phyloP scores from a whole-genome alignment of 1,140 invertebrate species.

The Diabrotica virgifera region DNA sequence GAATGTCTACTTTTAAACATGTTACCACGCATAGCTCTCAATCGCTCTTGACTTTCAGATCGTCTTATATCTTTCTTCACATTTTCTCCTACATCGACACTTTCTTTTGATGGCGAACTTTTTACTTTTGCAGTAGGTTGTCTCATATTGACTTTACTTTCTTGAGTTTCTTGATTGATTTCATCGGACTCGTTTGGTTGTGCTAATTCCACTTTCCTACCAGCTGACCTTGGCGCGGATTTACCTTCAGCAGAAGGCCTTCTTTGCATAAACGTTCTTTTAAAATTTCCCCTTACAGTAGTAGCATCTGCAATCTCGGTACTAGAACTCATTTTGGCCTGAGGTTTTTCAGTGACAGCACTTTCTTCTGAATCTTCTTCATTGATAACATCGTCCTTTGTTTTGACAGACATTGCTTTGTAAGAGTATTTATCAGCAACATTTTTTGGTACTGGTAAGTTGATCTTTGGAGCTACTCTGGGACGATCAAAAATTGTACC shows the following conservation, averaged over 20 bases:
- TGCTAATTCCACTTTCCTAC: not conserved
- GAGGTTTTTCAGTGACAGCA: conserved; percentile 34
- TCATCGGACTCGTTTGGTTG: conserved; percentile 1
- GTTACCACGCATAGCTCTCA: not conserved
- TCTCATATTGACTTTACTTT: not conserved
- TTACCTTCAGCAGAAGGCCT: conserved; percentile 62
- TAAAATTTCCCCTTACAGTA: not conserved
- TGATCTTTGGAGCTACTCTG: conserved; percentile 70
- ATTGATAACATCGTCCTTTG: not conserved
- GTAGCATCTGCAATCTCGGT: not conserved
- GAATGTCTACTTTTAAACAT: not conserved
- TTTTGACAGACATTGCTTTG: conserved; percentile 40
- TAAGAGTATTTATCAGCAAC: conserved; percentile 74
- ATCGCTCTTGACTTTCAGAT: not conserved
- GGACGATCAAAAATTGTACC: conserved; percentile 65
- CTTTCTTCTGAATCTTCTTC: conserved; percentile 27
- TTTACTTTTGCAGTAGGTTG: not conserved
- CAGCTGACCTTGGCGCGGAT: conserved; percentile 46
- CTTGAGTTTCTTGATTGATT: conserved; percentile 13
- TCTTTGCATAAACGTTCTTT: conserved; percentile 59
- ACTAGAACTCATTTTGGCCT: conserved; percentile 23
- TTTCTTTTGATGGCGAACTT: not conserved
- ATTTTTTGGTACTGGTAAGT: conserved; percentile 71
- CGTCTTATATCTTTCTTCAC: not conserved
- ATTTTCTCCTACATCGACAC: not conserved